Base-by-base conservation (phyloP, 2,797 vertebrate genomes). In the Mionectes olivaceus region DNA sequence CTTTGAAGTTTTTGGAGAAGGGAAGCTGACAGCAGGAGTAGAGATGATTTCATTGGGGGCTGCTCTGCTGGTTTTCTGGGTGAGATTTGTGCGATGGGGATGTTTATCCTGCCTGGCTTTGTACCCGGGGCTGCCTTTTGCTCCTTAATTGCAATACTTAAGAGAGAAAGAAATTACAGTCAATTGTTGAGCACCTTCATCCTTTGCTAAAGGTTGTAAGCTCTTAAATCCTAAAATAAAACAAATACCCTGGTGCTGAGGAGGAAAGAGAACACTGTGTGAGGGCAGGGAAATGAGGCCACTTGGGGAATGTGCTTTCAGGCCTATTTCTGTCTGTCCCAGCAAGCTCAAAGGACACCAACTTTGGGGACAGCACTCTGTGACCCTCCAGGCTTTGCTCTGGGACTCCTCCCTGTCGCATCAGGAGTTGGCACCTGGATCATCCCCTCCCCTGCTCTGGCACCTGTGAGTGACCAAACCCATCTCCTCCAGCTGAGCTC, bases 151-250 rank as follows among this genome's bases (percentile, higher is more conserved):
- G 65, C 7, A 73, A 55, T 16, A 22, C n/a, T 63, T 76, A 17
- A 18, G 35, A 44, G 37, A 6, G 5, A 37, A 33, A 35, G 47
- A 64, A 25, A n/a, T 25, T 13, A 1, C 7, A 14, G 32, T 41
- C 57, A 43, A 52, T 7, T 33, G 41, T 68, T 60, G 68, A 53
- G 68, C 27, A 46, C 56, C 68, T 82, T 77, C 74, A 84, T 70
- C 89, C 76, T 91, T 91, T 27, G 2, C 32, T 76, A 83, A 56
- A 84, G 87, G 78, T 56, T 91, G 49, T 32, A 61, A 93, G 84
- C 57, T 70, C 84, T 83, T 87, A 49, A 53, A 80, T 74, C 73
- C 69, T 83, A 71, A 92, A 94, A 91, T 82, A 92, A 92, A 94
- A 83, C 69, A 82, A 56, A 82, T 44, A 50, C 8, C 47, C 35